Evolutionary conservation across 2,113 vertebrate genomes (phyloP).

Genomic region (Mus spicilegus): DNA sequence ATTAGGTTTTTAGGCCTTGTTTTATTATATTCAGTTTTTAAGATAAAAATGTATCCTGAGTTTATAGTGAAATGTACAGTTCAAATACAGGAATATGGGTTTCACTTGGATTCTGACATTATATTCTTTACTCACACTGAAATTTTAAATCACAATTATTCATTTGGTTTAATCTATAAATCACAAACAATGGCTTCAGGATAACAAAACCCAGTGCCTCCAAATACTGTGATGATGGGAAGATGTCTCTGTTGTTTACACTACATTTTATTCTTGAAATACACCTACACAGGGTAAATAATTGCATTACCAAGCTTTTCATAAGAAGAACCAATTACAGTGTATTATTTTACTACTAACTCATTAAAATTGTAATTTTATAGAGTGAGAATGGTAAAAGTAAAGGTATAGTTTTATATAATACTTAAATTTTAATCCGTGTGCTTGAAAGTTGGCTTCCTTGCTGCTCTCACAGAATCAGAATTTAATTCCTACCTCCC

Average conservation of each 20-base stretch:
- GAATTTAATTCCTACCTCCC: background rate
- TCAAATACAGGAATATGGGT: background rate
- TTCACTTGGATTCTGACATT: background rate
- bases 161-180: background rate
- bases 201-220: background rate
- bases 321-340: conserved; percentile 6
- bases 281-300: background rate
- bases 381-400: background rate
- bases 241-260: background rate
- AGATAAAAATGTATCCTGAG: background rate
- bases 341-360: background rate
- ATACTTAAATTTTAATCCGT: background rate
- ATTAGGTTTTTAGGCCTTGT: background rate
- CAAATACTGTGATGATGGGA: background rate
- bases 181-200: background rate
- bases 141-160: background rate
- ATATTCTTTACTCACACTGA: background rate
- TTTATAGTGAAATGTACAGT: background rate
- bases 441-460: background rate
- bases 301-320: background rate
- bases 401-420: background rate
- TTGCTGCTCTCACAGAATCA: background rate
- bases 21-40: background rate
- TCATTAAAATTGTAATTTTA: conserved; percentile 11
- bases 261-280: background rate